These are phyloP conservation scores for Euclidia mi DNA, from an alignment of 2,888 invertebrate genomes.

Conservation along the genomic window DNA sequence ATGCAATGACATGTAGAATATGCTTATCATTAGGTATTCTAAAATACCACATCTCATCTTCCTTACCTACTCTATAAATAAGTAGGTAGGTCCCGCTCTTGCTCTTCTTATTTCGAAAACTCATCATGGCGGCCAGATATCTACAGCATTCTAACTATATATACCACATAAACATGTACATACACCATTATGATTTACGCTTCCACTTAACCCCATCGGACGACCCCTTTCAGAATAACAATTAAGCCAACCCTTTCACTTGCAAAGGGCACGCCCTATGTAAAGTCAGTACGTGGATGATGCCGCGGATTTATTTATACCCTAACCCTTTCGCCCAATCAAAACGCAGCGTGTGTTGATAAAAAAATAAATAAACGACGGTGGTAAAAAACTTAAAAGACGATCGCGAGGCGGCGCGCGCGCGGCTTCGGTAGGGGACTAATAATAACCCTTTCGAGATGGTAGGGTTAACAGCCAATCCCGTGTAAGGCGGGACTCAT, in stretches of 20 bases:
- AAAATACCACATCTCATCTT: no score
- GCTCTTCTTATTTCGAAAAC: no score
- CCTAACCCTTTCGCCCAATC: constrained; percentile 86
- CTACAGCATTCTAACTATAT: neutral
- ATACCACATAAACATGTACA: constrained; percentile 37
- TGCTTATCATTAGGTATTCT: no score
- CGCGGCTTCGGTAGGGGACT: constrained; percentile 72
- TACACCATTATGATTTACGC: constrained; percentile 55
- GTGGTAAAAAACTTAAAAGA: constrained; percentile 85
- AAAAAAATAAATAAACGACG: constrained; percentile 75
- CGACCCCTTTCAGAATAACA: constrained; percentile 67
- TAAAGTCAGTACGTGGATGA: constrained; percentile 58
- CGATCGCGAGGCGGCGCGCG: constrained; percentile 73
- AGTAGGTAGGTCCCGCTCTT: no score
- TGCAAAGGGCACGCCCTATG: constrained; percentile 70
- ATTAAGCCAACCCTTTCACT: constrained; percentile 81
- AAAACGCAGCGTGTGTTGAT: constrained; percentile 64
- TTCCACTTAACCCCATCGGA: constrained; percentile 69
- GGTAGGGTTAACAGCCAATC: constrained; percentile 86
- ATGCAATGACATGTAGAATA: no score
- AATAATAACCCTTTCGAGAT: constrained; percentile 87
- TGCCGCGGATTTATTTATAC: constrained; percentile 78
- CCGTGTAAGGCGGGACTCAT: constrained; percentile 78
- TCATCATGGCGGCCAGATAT: neutral
- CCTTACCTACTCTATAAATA: no score